phyloP scores from a whole-genome alignment of 2,113 vertebrate genomes.

The Phalacrocorax carbo region DNA sequence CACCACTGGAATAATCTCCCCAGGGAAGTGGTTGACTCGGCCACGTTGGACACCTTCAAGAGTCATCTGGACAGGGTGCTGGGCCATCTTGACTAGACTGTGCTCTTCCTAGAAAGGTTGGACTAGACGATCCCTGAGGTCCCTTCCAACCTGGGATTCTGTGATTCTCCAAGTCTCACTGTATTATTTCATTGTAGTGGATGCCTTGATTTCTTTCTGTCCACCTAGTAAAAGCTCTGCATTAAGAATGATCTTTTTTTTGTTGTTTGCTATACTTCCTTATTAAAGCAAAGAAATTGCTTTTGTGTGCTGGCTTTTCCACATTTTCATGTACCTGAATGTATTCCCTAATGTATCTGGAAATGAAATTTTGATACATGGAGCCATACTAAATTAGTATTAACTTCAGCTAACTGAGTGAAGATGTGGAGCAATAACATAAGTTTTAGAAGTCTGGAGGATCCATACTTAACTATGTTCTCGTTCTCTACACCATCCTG shows the following conservation, averaged over 20 bases:
- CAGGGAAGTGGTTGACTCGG: no score
- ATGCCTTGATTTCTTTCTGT: background rate
- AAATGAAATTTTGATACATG: background rate
- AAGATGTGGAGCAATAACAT: background rate
- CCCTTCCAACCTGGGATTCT: background rate
- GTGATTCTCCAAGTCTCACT: background rate
- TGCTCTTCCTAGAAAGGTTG: no score
- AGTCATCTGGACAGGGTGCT: no score
- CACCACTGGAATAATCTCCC: no score
- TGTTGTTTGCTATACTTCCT: background rate
- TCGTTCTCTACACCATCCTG: background rate
- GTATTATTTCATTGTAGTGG: background rate
- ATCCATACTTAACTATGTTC: accelerated
- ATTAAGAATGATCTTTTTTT: background rate
- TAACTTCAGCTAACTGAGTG: background rate
- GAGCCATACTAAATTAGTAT: background rate
- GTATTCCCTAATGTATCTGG: background rate
- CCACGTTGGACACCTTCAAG: no score
- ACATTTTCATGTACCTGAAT: background rate
- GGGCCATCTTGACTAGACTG: no score
- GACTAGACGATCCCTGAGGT: no score
- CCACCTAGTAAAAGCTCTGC: background rate
- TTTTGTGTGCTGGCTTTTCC: background rate
- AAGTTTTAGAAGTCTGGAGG: background rate
- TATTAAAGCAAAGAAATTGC: background rate